These are phyloP conservation scores for Mixornis gularis DNA, from an alignment of 2,113 vertebrate genomes.

Conservation along the genomic window DNA sequence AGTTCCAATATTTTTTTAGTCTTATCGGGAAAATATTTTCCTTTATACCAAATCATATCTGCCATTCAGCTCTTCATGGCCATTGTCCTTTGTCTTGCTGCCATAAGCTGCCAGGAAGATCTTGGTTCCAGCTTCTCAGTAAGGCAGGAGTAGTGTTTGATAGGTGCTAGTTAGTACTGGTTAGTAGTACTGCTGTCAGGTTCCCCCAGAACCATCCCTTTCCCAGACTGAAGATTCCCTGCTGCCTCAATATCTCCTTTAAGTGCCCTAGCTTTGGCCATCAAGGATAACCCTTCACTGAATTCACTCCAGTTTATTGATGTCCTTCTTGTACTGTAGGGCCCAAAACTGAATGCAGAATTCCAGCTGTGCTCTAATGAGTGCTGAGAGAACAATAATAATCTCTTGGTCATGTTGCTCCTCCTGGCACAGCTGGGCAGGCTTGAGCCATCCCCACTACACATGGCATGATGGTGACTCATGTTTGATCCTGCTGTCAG, in stretches of 20 bases:
- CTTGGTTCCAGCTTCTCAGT: not conserved
- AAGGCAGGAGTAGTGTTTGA: not conserved
- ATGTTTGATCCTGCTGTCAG: not conserved
- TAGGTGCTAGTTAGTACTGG: not conserved
- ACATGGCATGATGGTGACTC: not conserved
- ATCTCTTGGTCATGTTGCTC: not conserved
- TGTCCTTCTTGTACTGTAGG: not conserved
- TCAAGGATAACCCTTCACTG: not conserved
- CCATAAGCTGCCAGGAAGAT: not conserved
- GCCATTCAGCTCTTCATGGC: not conserved
- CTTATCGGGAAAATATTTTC: not conserved
- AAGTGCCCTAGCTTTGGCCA: not conserved
- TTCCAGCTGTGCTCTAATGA: not conserved
- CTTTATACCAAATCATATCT: not conserved
- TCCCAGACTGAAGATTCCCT: not conserved
- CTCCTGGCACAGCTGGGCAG: not conserved
- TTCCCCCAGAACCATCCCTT: not conserved
- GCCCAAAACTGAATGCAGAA: not conserved
- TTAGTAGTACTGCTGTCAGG: not conserved
- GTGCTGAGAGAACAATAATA: not conserved
- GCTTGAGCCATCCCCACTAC: not conserved
- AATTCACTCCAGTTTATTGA: not conserved
- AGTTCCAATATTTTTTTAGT: not conserved
- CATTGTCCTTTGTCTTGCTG: not conserved
- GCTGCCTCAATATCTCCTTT: not conserved